Base-by-base conservation (phyloP, 1,140 invertebrate genomes). In the Drosophila sucinea region DNA sequence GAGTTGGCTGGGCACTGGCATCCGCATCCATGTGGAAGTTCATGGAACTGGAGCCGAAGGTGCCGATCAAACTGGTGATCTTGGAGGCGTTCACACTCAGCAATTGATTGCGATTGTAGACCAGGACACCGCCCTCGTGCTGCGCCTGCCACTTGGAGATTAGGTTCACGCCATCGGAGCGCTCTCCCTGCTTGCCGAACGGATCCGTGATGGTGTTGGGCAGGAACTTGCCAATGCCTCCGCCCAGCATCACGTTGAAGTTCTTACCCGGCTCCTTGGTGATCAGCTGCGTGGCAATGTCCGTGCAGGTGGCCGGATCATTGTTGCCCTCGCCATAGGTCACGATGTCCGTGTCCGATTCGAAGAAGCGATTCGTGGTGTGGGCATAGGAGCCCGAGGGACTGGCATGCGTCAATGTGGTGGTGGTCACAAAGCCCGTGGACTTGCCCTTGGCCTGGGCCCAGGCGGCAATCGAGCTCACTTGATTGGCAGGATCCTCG, bases 401-500 rank as follows among this genome's bases (percentile, higher is more conserved):
- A 77, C 90, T 91, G 41, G 91, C 90, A 41, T 92, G 90, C 4
- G 89, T 92, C 25, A 92, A 92, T 0, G 77, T 77, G 0, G 91
- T 91, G 32, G 91, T 92, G 2, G 91, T 92, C 0, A 92, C 81
- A 30, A 92, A 79, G 3, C 93, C 92, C 0, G 85, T 90, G 0
- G 70, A 74, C 77, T 93, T 90, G 87, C 96, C 97, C 92, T 95
- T 94, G 68, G 95, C 94, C 89, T 97, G 96, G 0, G 96, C 97
- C 97, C 97, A 98, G 73, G 95, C 94, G 2, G 97, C 93, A 54
- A 98, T 93, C 0, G 96, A 97, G 94, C 89, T 82, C 1, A 95
- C 91, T 57, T 93, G 92, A 72, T 93, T 93, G 7, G 81, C 90
- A 1, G 92, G 78, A 64, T 94, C 32, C 91, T 96, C 87, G 7